A percentile compares a stretch with the other conserved stretches of the same genome.
These are phyloP conservation scores for Philonicus albiceps DNA, from an alignment of 2,888 invertebrate species.

Conservation along the genomic window DNA sequence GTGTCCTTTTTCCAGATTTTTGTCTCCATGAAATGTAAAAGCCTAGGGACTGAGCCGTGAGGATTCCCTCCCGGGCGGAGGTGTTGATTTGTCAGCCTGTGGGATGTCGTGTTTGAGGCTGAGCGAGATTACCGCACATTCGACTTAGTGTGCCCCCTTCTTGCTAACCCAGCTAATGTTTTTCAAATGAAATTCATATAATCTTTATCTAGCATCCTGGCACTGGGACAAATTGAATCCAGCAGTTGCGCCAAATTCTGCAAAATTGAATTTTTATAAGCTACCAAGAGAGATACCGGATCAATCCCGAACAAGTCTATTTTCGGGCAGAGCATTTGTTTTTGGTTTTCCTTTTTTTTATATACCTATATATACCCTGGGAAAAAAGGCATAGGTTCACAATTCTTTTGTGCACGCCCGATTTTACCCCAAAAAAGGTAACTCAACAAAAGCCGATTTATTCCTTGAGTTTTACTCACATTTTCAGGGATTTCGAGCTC, in stretches of 20 bases:
- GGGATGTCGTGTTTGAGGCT: background rate
- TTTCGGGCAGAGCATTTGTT: background rate
- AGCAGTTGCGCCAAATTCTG: background rate
- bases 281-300: background rate
- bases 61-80: background rate
- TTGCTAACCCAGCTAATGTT: constrained; percentile 24
- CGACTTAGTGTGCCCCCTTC: background rate
- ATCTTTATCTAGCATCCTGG: constrained; percentile 11
- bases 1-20: background rate
- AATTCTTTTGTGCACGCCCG: background rate
- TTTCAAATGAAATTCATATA: constrained; percentile 33
- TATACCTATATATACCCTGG: background rate
- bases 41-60: background rate
- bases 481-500: background rate
- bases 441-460: background rate
- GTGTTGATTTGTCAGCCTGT: constrained; percentile 18
- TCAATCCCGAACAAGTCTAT: background rate
- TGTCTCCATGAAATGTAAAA: constrained; percentile 7
- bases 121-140: background rate
- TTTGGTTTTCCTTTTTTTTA: background rate
- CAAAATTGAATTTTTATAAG: constrained; percentile 37
- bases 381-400: background rate
- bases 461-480: background rate
- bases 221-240: background rate
- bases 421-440: background rate